phyloP scores from a whole-genome alignment of 2,113 vertebrate species.

The Cepphus grylle region DNA sequence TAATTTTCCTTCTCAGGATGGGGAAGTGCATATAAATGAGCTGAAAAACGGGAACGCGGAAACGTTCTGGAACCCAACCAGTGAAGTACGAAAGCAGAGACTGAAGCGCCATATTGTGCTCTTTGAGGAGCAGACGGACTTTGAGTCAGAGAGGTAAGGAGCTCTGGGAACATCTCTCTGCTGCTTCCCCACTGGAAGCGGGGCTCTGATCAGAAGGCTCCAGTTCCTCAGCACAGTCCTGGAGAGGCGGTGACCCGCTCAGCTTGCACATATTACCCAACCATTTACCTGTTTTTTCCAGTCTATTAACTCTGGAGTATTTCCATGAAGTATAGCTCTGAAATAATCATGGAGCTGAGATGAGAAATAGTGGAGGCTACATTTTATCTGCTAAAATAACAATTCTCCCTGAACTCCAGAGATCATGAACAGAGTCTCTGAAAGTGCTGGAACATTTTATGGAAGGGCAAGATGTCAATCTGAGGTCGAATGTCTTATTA shows the following conservation, averaged over 20 bases:
- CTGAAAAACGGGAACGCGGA: slow-evolving; percentile 73
- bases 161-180: neutral
- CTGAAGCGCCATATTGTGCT: slow-evolving; percentile 87
- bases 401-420: neutral
- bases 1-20: slow-evolving; percentile 78
- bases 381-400: neutral
- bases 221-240: neutral
- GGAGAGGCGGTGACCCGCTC: neutral
- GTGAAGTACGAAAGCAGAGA: slow-evolving; percentile 81
- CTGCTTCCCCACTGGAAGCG: neutral
- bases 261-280: neutral
- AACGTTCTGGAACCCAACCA: slow-evolving; percentile 85
- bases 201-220: neutral
- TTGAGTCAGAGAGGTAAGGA: slow-evolving; percentile 90
- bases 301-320: neutral
- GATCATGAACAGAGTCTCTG: neutral
- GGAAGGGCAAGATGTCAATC: neutral
- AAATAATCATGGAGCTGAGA: neutral
- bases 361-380: neutral
- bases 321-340: neutral
- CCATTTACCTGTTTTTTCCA: neutral
- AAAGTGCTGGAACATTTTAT: neutral
- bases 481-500: neutral
- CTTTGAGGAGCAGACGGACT: slow-evolving; percentile 85
- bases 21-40: slow-evolving; percentile 87